Conservation (phyloP, 2,113 vertebrate genomes). For the Morone saxatilis region DNA sequence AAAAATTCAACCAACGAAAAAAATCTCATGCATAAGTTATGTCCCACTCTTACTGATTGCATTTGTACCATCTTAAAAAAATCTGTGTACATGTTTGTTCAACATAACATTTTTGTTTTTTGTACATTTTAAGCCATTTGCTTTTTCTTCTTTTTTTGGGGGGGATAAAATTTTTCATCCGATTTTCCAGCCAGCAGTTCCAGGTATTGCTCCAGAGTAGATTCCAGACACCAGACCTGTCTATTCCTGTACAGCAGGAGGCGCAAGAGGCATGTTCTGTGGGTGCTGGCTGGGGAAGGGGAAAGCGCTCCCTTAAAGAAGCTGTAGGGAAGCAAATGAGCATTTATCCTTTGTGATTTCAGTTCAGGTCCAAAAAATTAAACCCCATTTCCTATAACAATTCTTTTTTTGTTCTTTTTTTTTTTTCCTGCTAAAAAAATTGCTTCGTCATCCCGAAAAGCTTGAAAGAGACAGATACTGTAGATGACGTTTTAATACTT, state of each 20-base stretch:
- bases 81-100: constrained; percentile 64
- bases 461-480: constrained; percentile 49
- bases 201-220: constrained; percentile 72
- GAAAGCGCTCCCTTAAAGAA: constrained; percentile 68
- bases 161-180: constrained; percentile 55
- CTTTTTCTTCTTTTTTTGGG: constrained; percentile 27
- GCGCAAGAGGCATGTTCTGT: constrained; percentile 63
- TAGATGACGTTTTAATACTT: constrained; percentile 58
- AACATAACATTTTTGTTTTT: constrained; percentile 68
- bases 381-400: constrained; percentile 51
- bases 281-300: constrained; percentile 65
- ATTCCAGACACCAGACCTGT: constrained; percentile 65
- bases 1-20: constrained; percentile 73
- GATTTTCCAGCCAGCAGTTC: constrained; percentile 71
- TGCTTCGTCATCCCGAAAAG: constrained; percentile 65
- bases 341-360: constrained; percentile 71
- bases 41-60: constrained; percentile 81
- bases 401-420: constrained; percentile 58
- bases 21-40: constrained; percentile 85
- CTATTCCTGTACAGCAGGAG: constrained; percentile 77
- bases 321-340: constrained; percentile 69
- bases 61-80: constrained; percentile 73
- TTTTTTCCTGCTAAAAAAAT: constrained; percentile 70
- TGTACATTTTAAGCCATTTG: constrained; percentile 71
- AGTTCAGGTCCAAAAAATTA: constrained; percentile 73